Conservation (phyloP, 2,888 invertebrate species). For the Eulithis testata region DNA sequence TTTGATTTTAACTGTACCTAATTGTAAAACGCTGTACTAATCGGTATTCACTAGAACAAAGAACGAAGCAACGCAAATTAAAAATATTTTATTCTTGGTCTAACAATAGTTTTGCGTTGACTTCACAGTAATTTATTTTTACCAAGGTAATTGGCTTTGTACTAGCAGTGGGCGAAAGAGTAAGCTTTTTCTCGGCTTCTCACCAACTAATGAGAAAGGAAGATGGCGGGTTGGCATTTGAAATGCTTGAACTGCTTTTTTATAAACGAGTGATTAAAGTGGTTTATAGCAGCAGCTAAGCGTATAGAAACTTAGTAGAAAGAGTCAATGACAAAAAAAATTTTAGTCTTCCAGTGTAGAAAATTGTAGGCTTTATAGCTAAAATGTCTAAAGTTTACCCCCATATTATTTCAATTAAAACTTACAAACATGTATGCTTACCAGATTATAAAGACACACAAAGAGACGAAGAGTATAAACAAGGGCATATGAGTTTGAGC, state of each 20-base stretch:
- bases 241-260: conserved; percentile 8
- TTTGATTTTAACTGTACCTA: too few relatives aligned
- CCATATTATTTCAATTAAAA: too few relatives aligned
- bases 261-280: conserved; percentile 3
- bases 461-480: too few relatives aligned
- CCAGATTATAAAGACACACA: too few relatives aligned
- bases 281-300: background rate
- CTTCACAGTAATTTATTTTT: conserved; percentile 2
- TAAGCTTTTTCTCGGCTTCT: conserved; percentile 6
- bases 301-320: background rate
- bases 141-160: background rate
- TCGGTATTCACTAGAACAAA: too few relatives aligned
- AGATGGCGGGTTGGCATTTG: background rate
- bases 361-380: too few relatives aligned
- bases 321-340: background rate
- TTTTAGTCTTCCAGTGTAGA: too few relatives aligned
- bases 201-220: conserved; percentile 4
- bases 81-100: background rate
- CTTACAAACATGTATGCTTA: too few relatives aligned
- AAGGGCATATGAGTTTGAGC: too few relatives aligned
- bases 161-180: background rate
- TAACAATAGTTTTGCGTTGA: conserved; percentile 9
- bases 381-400: too few relatives aligned
- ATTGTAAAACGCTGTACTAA: too few relatives aligned
- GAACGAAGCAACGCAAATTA: too few relatives aligned